Evolutionary conservation across 2,797 vertebrate species (phyloP).

Genomic region (Cossypha polioptera): DNA sequence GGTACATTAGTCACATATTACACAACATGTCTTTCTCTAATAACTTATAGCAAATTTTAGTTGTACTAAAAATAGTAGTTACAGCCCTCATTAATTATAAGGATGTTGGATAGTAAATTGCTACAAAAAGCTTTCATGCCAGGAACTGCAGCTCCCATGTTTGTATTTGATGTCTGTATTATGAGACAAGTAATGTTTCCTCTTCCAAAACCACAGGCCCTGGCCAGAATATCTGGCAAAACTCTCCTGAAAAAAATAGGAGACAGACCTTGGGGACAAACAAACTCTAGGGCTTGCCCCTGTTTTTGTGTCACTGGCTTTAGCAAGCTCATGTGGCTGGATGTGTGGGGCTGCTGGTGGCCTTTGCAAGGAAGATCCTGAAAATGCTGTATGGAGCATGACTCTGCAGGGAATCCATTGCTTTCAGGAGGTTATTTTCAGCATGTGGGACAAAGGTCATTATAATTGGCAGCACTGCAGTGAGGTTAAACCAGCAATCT

Average conservation of each 20-base stretch:
- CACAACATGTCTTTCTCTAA: slow-evolving; percentile 32
- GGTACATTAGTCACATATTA: slow-evolving; percentile 33
- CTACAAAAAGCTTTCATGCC: slow-evolving; percentile 39
- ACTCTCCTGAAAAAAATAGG: background rate
- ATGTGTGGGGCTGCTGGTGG: background rate
- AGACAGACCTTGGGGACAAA: background rate
- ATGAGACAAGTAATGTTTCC: slow-evolving; percentile 40
- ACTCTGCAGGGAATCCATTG: background rate
- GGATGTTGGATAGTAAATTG: slow-evolving; percentile 23
- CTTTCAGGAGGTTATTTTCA: slow-evolving; percentile 29
- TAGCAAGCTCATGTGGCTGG: rapidly evolving
- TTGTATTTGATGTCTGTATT: slow-evolving; percentile 53
- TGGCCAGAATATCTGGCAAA: slow-evolving; percentile 35
- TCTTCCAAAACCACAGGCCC: slow-evolving; percentile 39
- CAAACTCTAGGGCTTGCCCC: background rate
- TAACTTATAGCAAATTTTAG: slow-evolving; percentile 26
- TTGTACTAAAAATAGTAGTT: slow-evolving; percentile 45
- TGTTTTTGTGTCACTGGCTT: background rate
- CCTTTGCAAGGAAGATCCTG: background rate
- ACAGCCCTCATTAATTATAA: slow-evolving; percentile 48
- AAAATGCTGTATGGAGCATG: background rate
- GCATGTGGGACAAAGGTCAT: background rate
- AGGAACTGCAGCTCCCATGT: slow-evolving; percentile 48
- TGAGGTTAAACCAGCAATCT: background rate
- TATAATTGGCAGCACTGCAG: background rate